Percentiles rank a stretch among this genome's conserved stretches.
Evolutionary conservation across 1,140 invertebrate genomes (phyloP).

Genomic region (Stegodyphus dumicola): DNA sequence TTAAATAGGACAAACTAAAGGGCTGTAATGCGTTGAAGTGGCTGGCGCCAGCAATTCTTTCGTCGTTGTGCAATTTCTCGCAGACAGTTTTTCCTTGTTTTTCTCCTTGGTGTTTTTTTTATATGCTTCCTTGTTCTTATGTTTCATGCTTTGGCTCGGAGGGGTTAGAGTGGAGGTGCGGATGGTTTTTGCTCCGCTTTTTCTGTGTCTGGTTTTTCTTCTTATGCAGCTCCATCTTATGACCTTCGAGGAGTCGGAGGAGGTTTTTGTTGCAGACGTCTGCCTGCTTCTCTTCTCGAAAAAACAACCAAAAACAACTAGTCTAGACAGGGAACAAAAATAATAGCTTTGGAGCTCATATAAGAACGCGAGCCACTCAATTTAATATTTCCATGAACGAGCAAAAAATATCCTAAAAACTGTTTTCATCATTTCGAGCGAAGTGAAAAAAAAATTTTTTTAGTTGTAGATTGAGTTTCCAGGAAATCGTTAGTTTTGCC

Average conservation of each 20-base stretch:
- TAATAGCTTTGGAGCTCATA: conserved; percentile 23
- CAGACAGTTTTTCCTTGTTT: conserved; percentile 51
- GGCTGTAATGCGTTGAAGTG: conserved; percentile 7
- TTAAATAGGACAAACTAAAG: conserved; percentile 4
- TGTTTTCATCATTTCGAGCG: neutral
- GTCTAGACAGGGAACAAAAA: conserved; percentile 57
- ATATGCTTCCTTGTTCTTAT: conserved; percentile 51
- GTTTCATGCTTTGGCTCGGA: conserved; percentile 47
- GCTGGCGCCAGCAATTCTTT: conserved; percentile 28
- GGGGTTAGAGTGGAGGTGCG: neutral
- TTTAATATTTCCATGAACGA: conserved; percentile 31
- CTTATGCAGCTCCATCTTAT: conserved; percentile 16
- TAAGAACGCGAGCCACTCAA: conserved; percentile 30
- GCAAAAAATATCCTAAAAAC: conserved; percentile 16
- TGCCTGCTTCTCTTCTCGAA: neutral
- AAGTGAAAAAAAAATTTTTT: conserved; percentile 16
- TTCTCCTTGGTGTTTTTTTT: conserved; percentile 32
- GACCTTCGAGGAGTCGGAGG: conserved; percentile 40
- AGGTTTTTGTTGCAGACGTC: conserved; percentile 49
- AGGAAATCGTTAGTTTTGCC: conserved; percentile 40
- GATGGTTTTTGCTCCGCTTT: conserved; percentile 46
- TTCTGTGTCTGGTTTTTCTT: conserved; percentile 60
- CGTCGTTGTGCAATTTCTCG: conserved; percentile 35
- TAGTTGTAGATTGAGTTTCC: conserved; percentile 43
- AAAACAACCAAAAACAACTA: conserved; percentile 35